Percentiles rank a stretch among this genome's conserved stretches.
phyloP scores from a whole-genome alignment of 2,113 vertebrate genomes.

The Seriola dumerili region DNA sequence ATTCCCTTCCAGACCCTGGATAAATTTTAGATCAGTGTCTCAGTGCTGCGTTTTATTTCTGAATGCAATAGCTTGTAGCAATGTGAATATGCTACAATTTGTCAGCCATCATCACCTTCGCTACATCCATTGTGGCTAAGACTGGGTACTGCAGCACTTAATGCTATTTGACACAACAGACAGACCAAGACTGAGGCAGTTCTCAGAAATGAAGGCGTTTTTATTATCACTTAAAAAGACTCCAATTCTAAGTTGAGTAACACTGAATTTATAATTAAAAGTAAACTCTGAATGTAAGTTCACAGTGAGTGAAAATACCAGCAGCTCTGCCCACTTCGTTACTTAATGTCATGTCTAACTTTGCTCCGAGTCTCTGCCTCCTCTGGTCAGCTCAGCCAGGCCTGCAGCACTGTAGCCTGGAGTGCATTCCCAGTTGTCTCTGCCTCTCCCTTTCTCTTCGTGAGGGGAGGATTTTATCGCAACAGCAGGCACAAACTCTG shows the following conservation, averaged over 20 bases:
- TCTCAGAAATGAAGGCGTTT: background rate
- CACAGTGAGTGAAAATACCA: background rate
- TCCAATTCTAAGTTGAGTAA: background rate
- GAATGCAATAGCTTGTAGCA: background rate
- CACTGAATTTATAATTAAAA: background rate
- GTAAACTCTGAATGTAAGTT: background rate
- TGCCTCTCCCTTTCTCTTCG: constrained; percentile 23
- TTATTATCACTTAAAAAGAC: background rate
- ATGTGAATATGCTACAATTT: background rate
- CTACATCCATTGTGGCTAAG: background rate
- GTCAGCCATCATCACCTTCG: background rate
- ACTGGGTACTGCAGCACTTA: background rate
- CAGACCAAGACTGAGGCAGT: background rate
- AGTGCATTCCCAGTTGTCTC: constrained; percentile 39
- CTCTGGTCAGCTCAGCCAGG: constrained; percentile 29
- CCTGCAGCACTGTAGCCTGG: constrained; percentile 19
- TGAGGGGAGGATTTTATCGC: constrained; percentile 46
- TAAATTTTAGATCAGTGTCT: background rate
- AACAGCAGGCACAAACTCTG: constrained; percentile 59
- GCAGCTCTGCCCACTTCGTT: background rate
- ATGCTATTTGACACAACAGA: background rate
- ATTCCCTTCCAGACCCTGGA: background rate
- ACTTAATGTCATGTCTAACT: constrained; percentile 1
- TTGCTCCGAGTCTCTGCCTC: background rate
- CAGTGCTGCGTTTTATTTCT: background rate